Percentiles rank a stretch among this genome's conserved stretches.
These are phyloP conservation scores for Chrysopa pallens DNA, from an alignment of 1,140 invertebrate genomes.

Conservation along the genomic window DNA sequence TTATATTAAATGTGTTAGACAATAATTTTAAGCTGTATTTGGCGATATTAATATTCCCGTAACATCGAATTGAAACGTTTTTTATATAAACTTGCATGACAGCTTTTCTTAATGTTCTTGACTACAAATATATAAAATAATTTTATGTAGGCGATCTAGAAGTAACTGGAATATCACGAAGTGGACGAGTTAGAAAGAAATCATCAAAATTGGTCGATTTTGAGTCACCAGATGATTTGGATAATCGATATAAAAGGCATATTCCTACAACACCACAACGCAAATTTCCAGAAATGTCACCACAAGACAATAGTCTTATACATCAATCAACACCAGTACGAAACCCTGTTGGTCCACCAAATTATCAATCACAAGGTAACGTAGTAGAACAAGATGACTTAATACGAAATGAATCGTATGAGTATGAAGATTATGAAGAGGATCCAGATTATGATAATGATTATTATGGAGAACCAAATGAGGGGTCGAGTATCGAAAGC, in stretches of 20 bases:
- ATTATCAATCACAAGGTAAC: background rate
- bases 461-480: conserved; percentile 14
- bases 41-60: too few relatives aligned
- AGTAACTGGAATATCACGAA: conserved; percentile 68
- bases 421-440: conserved; percentile 30
- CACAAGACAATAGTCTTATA: conserved; percentile 1
- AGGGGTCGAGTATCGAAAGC: conserved; percentile 16
- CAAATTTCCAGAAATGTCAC: conserved; percentile 16
- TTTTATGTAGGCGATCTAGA: conserved; percentile 40
- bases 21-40: too few relatives aligned
- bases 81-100: too few relatives aligned
- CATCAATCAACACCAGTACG: background rate
- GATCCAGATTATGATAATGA: conserved; percentile 20
- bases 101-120: too few relatives aligned
- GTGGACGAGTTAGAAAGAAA: conserved; percentile 80
- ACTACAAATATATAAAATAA: too few relatives aligned
- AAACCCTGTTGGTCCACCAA: background rate
- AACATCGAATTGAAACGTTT: too few relatives aligned
- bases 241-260: conserved; percentile 28
- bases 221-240: conserved; percentile 64
- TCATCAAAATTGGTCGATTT: conserved; percentile 87
- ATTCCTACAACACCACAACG: conserved; percentile 18
- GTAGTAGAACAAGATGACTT: conserved; percentile 2
- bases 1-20: too few relatives aligned
- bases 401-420: conserved; percentile 10